Base-by-base conservation (phyloP, 2,113 vertebrate genomes). In the Rhynchopsitta pachyrhyncha region DNA sequence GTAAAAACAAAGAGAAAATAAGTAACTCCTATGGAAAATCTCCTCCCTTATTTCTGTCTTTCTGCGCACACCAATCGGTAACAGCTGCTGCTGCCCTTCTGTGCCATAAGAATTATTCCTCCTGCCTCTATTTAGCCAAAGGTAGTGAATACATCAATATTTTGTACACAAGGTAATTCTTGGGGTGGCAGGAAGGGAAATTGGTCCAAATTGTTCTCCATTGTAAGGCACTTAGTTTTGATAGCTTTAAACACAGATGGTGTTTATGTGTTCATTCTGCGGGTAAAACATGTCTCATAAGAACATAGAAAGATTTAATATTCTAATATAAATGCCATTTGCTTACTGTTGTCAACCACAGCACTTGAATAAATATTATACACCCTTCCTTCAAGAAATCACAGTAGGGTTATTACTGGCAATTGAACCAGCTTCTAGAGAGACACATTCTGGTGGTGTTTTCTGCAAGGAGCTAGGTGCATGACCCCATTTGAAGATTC, bases 321-420 rank as follows among this genome's bases (percentile, higher is more conserved):
- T 70, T 86, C 50, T 76, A 71, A 86, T 78, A 88, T 27, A 84
- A 93, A 92, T 75, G 77, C 42, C 42, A 84, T 81, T 88, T 86
- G 82, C 80, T 92, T 64, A 86, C 42, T 81, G 60, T 47, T 89
- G 52, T 47, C 55, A 91, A 13, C 66, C 63, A 25, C 1, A 79
- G 47, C 79, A 24, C 60, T 86, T 67, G 35, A 88, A 84, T 86
- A 81, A 68, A 78, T 81, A 77, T 20, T 69, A 76, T 11, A 67
- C 15, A 15, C 67, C 50, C 60, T 82, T 68, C 64, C 60, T 83
- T 92, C 88, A 77, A 81, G 59, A 83, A 92, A 70, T 81, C 89
- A 75, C 46, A 55, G 35, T 4, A 25, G 74, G 67, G 41, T 52
- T 90, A 59, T 77, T 93, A 74, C 71, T 70, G 64, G 29, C 37